Conservation (phyloP, 2,113 vertebrate genomes). For the Chiloscyllium plagiosum region DNA sequence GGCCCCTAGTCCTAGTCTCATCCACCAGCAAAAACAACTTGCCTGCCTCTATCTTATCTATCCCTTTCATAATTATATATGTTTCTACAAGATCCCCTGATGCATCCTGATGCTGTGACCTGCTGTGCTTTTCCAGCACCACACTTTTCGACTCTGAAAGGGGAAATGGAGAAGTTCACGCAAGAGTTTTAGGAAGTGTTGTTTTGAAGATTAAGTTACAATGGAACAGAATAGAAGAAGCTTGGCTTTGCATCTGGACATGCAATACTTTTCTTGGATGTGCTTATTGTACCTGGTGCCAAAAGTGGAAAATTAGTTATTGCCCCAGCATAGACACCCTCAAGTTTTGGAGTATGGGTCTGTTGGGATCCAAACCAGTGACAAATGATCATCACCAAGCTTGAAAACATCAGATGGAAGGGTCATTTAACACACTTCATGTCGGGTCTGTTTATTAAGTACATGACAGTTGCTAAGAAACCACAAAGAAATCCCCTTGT, state of each 20-base stretch:
- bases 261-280: not conserved
- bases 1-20: too few relatives aligned
- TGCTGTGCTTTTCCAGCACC: too few relatives aligned
- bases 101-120: too few relatives aligned
- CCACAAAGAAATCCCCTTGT: not conserved
- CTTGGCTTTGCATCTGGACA: not conserved
- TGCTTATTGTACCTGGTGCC: not conserved
- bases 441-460: not conserved
- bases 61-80: too few relatives aligned
- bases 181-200: not conserved
- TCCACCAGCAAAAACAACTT: too few relatives aligned
- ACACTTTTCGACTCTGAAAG: too few relatives aligned
- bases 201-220: not conserved
- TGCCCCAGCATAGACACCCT: not conserved
- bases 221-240: not conserved
- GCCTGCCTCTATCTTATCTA: too few relatives aligned
- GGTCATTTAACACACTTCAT: constrained; percentile 14
- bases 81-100: too few relatives aligned
- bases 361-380: not conserved
- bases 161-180: not conserved
- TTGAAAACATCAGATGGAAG: not conserved
- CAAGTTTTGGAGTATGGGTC: not conserved
- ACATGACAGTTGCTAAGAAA: not conserved
- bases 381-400: not conserved
- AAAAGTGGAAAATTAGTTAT: not conserved